Base-by-base conservation (phyloP, 2,888 invertebrate genomes). In the Magallana nippona region DNA sequence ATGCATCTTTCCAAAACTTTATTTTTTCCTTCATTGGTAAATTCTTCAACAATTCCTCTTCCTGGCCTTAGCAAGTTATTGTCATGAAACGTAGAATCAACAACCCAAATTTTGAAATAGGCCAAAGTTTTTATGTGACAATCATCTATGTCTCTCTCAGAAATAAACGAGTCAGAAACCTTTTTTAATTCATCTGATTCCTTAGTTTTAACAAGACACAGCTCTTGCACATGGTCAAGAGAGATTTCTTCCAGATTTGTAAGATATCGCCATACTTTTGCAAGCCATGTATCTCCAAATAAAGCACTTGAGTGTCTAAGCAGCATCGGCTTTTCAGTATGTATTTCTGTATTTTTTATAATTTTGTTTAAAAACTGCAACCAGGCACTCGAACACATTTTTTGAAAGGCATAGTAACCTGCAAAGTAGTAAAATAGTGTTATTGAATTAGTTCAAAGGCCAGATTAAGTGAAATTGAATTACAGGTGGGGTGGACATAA, bases 211-310 rank as follows among this genome's bases (percentile, higher is more conserved):
- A 63, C 27, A 10, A 63, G 10, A 63, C 22, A 22, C 3, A 63
- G 15, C 10, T 63, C 22, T 63, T 22, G 19, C 22, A 63, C 13
- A 22, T 27, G 27, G 10, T 27, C 63, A 22, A 63, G 13, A 13
- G 63, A 63, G 5, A 13, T 8, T 22, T 19, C 27, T 11, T 27
- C 15, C 13, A n/a, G 5, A 17, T n/a, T 32, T 19, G 2, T 78
- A 11, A 78, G 78, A 78, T 78, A 78, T 78, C 3, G 10, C 78
- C 78, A 78, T n/a, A 78, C 55, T n/a, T 78, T 78, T 2, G 11
- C 2, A 17, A 78, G 55, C 78, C 78, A 78, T 55, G 1, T 13
- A 17, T 78, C 55, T 56, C 78, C 78, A 78, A 63, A 63, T 27
- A 63, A 13, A 22, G 63, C 63, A 22, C 27, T 27, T 13, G 27